Percentiles rank a stretch among this genome's conserved stretches.
phyloP scores from a whole-genome alignment of 1,140 invertebrate species.

The Panonychus citri region DNA sequence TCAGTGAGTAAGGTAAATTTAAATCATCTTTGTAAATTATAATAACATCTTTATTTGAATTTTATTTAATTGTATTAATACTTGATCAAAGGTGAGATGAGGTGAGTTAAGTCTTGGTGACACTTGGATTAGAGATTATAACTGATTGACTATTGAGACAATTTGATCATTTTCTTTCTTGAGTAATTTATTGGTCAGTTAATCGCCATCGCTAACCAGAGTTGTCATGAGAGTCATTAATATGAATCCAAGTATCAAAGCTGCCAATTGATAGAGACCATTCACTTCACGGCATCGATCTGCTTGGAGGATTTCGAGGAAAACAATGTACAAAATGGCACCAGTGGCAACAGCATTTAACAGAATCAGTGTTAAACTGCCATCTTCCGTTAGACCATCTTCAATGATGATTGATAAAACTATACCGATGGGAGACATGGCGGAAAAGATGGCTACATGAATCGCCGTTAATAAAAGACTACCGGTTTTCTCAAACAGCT shows the following conservation, averaged over 20 bases:
- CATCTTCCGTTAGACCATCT: neutral
- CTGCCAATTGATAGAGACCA: conserved; percentile 8
- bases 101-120: too few species aligned
- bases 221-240: conserved; percentile 5
- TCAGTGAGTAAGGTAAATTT: too few species aligned
- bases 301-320: conserved; percentile 56
- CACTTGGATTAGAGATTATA: too few species aligned
- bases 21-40: too few species aligned
- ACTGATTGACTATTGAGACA: too few species aligned
- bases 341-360: conserved; percentile 48
- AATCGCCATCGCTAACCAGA: neutral
- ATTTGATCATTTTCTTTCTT: too few species aligned
- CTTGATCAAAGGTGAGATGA: too few species aligned
- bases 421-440: neutral
- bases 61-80: too few species aligned
- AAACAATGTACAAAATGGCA: conserved; percentile 70
- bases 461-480: neutral
- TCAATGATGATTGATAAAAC: conserved; percentile 5
- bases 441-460: neutral
- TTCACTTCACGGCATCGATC: conserved; percentile 16
- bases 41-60: too few species aligned
- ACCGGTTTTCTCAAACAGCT: neutral
- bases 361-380: neutral
- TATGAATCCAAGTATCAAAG: conserved; percentile 8
- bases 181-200: too few species aligned